These are phyloP conservation scores for Mesaphorura yosii DNA, from an alignment of 1,140 invertebrate genomes.

Conservation along the genomic window DNA sequence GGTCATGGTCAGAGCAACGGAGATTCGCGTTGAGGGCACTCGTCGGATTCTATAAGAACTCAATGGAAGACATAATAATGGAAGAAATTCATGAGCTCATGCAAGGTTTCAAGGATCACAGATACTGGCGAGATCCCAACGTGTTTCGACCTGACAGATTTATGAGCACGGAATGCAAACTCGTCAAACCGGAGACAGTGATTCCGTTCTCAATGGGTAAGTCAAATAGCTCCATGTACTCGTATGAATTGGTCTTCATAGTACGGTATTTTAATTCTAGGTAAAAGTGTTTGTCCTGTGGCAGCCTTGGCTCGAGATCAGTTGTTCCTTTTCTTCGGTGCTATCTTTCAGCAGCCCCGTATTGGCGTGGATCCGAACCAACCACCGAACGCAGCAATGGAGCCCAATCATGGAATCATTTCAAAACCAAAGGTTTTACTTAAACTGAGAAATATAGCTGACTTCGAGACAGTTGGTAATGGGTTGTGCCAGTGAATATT, in stretches of 20 bases:
- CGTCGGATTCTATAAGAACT: too few relatives aligned
- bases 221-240: neutral
- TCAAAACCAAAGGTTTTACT: too few relatives aligned
- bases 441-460: too few relatives aligned
- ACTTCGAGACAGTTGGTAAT: too few relatives aligned
- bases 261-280: neutral
- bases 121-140: constrained; percentile 35
- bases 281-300: constrained; percentile 13
- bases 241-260: neutral
- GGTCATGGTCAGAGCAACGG: too few relatives aligned
- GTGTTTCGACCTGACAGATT: constrained; percentile 35
- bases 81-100: too few relatives aligned
- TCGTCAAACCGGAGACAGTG: constrained; percentile 25
- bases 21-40: too few relatives aligned
- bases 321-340: constrained; percentile 27
- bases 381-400: too few relatives aligned
- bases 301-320: constrained; percentile 23
- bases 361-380: constrained; percentile 19
- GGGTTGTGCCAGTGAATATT: too few relatives aligned
- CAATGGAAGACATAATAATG: too few relatives aligned
- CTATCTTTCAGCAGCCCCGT: constrained; percentile 22
- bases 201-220: constrained; percentile 28
- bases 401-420: too few relatives aligned
- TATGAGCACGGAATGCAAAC: constrained; percentile 27
- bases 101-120: too few relatives aligned